These are phyloP conservation scores for Nephrotoma appendiculata DNA, from an alignment of 2,888 invertebrate genomes.

Conservation along the genomic window DNA sequence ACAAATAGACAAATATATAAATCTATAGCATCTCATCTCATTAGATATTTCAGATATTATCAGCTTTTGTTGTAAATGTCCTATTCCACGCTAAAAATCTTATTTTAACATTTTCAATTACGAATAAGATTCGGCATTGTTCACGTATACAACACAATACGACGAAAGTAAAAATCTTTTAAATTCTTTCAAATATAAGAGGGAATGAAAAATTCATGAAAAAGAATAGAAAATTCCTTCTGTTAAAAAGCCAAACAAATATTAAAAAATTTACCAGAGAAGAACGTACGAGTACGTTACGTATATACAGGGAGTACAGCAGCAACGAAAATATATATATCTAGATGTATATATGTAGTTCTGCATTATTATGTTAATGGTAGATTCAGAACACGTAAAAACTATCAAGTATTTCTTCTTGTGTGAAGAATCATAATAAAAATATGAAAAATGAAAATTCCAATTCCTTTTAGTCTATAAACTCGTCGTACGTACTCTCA, in stretches of 20 bases:
- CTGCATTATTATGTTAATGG: neutral
- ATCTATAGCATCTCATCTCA: too few relatives aligned
- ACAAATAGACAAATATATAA: too few relatives aligned
- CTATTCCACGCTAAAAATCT: neutral
- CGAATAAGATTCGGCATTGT: neutral
- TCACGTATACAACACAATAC: neutral
- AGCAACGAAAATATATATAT: neutral
- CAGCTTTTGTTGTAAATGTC: neutral
- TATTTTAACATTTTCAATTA: neutral
- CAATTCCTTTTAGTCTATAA: neutral
- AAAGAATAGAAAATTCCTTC: neutral
- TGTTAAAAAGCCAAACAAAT: neutral
- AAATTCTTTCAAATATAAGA: neutral
- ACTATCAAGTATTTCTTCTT: neutral
- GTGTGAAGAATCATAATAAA: neutral
- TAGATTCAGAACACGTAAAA: neutral
- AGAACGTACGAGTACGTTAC: neutral
- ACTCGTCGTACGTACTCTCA: neutral
- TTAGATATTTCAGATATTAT: neutral
- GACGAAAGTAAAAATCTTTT: neutral
- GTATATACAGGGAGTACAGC: neutral
- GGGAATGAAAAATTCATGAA: neutral
- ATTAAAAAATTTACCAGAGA: neutral
- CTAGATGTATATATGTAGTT: neutral
- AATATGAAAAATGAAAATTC: neutral